Evolutionary conservation across 2,888 invertebrate genomes (phyloP).

Genomic region (Nowickia ferox): DNA sequence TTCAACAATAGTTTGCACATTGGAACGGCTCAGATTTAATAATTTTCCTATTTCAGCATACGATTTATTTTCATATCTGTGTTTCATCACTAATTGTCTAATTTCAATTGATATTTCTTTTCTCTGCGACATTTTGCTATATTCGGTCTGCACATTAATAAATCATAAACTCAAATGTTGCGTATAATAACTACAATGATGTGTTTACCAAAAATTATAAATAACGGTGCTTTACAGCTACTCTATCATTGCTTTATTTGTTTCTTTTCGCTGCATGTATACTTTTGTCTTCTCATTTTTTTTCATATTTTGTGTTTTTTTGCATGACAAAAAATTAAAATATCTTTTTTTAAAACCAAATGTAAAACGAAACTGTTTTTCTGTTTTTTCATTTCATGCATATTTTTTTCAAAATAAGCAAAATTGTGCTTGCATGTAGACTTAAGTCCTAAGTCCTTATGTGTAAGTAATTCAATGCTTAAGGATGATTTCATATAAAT

Average conservation of each 20-base stretch:
- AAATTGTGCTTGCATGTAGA: no score
- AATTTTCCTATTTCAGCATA: no score
- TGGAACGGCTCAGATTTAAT: no score
- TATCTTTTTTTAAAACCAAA: not conserved
- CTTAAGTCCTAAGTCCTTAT: no score
- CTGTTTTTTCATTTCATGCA: no score
- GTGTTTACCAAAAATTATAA: no score
- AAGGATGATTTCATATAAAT: no score
- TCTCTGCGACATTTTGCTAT: not conserved
- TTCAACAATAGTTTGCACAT: no score
- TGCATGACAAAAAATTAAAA: not conserved
- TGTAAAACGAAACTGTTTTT: not conserved
- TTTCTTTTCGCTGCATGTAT: not conserved
- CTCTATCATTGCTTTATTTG: no score
- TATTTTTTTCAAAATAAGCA: no score
- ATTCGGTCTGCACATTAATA: not conserved
- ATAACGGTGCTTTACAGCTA: no score
- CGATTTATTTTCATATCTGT: conserved; percentile 9
- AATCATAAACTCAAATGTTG: conserved; percentile 26
- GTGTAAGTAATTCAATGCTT: no score
- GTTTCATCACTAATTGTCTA: not conserved
- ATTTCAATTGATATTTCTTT: conserved; percentile 2
- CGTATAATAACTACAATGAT: conserved; percentile 7
- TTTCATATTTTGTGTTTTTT: not conserved
- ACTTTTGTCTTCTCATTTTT: not conserved